phyloP scores from a whole-genome alignment of 1,140 invertebrate genomes.

The Solenopsis invicta region DNA sequence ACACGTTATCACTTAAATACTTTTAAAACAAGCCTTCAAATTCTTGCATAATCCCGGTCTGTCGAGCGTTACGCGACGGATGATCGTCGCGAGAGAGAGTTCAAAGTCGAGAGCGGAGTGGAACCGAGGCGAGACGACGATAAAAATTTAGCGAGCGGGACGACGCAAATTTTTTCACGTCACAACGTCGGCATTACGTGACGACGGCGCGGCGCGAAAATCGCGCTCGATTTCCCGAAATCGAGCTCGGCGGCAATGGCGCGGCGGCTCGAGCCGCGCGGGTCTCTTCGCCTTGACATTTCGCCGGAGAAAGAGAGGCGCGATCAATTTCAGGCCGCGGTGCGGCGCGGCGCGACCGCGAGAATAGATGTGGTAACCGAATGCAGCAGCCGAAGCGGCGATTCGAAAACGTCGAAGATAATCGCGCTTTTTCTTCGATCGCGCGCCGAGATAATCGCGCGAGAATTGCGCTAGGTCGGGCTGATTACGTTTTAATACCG shows the following conservation, averaged over 20 bases:
- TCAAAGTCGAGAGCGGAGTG: slow-evolving; percentile 44
- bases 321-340: slow-evolving; percentile 55
- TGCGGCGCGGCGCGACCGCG: slow-evolving; percentile 17
- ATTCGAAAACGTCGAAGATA: slow-evolving; percentile 58
- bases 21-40: background rate
- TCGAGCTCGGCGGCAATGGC: background rate
- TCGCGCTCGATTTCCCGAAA: slow-evolving; percentile 30
- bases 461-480: slow-evolving; percentile 45
- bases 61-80: background rate
- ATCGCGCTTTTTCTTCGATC: slow-evolving; percentile 61
- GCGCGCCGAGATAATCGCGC: slow-evolving; percentile 57
- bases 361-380: slow-evolving; percentile 54
- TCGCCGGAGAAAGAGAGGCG: slow-evolving; percentile 40
- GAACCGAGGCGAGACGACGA: slow-evolving; percentile 21
- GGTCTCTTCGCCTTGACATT: slow-evolving; percentile 59
- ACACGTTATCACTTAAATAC: background rate
- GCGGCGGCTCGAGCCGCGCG: background rate
- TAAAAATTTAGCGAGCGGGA: slow-evolving; percentile 14
- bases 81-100: background rate
- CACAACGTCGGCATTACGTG: slow-evolving; percentile 18
- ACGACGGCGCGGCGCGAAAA: slow-evolving; percentile 26
- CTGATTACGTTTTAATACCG: slow-evolving; percentile 67
- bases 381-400: background rate
- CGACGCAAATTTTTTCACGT: slow-evolving; percentile 65
- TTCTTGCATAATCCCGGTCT: background rate